A percentile compares a stretch with the other conserved stretches of the same genome.
phyloP scores from a whole-genome alignment of 2,797 vertebrate species.

The Muscicapa comitata region DNA sequence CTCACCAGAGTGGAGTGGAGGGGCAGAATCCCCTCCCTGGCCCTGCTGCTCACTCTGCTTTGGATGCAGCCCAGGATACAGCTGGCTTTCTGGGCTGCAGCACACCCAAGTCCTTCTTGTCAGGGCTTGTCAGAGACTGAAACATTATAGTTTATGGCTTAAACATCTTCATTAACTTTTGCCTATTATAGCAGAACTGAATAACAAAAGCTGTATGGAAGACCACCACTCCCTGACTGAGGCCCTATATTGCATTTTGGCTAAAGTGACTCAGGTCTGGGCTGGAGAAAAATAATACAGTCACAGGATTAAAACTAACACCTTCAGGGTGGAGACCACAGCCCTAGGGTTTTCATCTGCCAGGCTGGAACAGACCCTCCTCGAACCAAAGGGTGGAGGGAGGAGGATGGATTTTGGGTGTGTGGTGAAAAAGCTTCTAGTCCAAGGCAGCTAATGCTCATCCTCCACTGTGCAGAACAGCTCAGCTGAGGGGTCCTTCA shows the following conservation, averaged over 20 bases:
- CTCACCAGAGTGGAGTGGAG: background rate
- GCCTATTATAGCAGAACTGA: background rate
- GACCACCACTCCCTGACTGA: background rate
- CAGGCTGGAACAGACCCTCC: background rate
- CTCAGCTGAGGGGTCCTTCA: background rate
- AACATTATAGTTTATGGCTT: background rate
- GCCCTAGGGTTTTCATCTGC: background rate
- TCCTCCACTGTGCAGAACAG: background rate
- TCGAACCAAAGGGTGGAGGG: background rate
- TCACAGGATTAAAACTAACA: background rate
- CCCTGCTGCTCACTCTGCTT: background rate
- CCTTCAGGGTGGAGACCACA: background rate
- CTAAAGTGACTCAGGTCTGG: background rate
- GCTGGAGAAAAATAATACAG: background rate
- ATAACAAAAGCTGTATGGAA: background rate
- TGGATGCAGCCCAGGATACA: background rate
- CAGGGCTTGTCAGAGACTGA: background rate
- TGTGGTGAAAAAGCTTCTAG: too few relatives aligned
- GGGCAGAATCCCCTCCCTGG: background rate
- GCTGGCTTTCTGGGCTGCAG: background rate
- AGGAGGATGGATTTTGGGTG: background rate
- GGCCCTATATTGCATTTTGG: background rate
- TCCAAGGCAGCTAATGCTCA: accelerated
- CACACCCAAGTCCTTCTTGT: background rate
- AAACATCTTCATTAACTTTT: background rate